phyloP scores from a whole-genome alignment of 2,888 invertebrate genomes.

The Plebejus anna region DNA sequence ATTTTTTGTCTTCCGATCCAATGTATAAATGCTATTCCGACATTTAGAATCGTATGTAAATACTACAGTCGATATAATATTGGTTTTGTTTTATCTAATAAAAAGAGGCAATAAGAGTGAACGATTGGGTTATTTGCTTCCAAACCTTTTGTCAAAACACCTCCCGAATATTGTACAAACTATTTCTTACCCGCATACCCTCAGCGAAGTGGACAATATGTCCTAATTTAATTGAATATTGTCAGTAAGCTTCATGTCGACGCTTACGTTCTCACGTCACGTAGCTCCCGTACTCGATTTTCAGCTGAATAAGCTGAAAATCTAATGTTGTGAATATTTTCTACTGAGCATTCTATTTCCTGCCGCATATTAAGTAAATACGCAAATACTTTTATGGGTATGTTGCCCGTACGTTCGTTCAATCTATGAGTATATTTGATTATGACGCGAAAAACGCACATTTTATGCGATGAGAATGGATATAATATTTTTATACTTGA shows the following conservation, averaged over 20 bases:
- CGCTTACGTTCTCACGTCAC: conserved; percentile 1
- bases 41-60: background rate
- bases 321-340: conserved; percentile 20
- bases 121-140: background rate
- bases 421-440: too few relatives aligned
- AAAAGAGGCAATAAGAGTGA: background rate
- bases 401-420: background rate
- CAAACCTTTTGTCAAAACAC: background rate
- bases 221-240: background rate
- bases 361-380: background rate
- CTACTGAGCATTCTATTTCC: background rate
- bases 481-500: too few relatives aligned
- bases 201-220: conserved; percentile 3
- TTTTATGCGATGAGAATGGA: too few relatives aligned
- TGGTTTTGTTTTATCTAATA: background rate
- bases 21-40: too few relatives aligned
- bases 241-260: background rate
- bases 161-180: background rate
- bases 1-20: background rate
- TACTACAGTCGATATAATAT: background rate
- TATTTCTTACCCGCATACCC: background rate
- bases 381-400: background rate
- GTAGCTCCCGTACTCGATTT: conserved; percentile 1
- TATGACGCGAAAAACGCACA: too few relatives aligned
- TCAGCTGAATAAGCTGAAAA: conserved; percentile 16